Conservation (phyloP, 2,797 vertebrate genomes). For the Spizella passerina region DNA sequence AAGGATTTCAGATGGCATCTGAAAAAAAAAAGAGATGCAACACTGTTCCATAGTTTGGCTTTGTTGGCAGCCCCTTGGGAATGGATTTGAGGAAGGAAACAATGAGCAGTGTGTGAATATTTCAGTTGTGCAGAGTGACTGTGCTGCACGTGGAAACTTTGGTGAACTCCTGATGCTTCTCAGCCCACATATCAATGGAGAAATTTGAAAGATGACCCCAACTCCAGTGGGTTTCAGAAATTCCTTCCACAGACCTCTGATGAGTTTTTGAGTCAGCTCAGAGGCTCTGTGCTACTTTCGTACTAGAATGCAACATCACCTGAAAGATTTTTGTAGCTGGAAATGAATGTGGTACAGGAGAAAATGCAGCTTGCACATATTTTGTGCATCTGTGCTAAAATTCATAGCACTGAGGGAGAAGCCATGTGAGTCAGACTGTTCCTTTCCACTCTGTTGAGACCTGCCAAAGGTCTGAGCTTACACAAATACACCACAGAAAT, state of each 20-base stretch:
- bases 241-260: neutral
- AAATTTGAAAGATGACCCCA: neutral
- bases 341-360: neutral
- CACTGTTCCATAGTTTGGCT: neutral
- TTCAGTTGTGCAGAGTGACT: neutral
- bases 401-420: neutral
- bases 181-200: neutral
- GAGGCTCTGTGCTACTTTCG: neutral
- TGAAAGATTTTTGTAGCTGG: neutral
- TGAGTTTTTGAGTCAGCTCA: neutral
- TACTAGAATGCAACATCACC: neutral
- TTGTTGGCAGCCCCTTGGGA: neutral
- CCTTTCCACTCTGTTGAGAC: neutral
- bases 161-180: neutral
- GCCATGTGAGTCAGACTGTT: neutral
- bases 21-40: neutral
- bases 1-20: neutral
- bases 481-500: neutral
- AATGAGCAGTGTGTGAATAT: accelerated
- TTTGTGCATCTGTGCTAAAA: neutral
- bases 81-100: neutral
- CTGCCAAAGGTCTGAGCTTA: neutral
- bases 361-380: neutral
- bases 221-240: neutral
- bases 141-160: neutral